These are phyloP conservation scores for Montipora foliosa DNA, from an alignment of 64 coral and sea anemone genomes.

Conservation along the genomic window DNA sequence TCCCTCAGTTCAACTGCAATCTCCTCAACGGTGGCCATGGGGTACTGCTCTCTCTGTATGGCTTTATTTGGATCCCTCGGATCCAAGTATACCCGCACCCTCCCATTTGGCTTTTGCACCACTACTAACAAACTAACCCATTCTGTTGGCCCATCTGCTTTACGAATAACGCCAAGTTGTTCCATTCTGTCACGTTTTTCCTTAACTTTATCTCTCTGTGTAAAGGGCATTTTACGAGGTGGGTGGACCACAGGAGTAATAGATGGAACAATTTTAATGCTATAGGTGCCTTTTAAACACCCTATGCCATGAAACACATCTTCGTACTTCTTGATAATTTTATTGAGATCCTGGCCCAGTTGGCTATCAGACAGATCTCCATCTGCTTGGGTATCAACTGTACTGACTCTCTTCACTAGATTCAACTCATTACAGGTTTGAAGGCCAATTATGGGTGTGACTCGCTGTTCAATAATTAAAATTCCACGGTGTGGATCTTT, in stretches of 20 bases:
- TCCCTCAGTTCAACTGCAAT: background rate
- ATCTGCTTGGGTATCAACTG: background rate
- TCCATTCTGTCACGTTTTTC: background rate
- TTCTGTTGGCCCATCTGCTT: background rate
- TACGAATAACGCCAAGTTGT: background rate
- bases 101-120: background rate
- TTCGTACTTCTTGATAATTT: too few species aligned
- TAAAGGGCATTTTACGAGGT: too few species aligned
- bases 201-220: background rate
- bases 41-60: background rate
- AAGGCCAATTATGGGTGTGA: too few species aligned
- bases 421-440: too few species aligned
- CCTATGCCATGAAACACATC: too few species aligned
- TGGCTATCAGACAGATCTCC: background rate
- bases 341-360: too few species aligned
- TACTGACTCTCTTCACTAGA: background rate
- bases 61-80: background rate
- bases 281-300: too few species aligned
- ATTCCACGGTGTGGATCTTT: background rate
- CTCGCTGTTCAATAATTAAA: too few species aligned
- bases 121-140: background rate
- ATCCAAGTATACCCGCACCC: too few species aligned
- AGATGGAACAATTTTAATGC: too few species aligned
- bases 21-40: too few species aligned
- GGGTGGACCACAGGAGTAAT: too few species aligned